Evolutionary conservation across 2,888 invertebrate genomes (phyloP).

Genomic region (Polyommatus iphigenia): DNA sequence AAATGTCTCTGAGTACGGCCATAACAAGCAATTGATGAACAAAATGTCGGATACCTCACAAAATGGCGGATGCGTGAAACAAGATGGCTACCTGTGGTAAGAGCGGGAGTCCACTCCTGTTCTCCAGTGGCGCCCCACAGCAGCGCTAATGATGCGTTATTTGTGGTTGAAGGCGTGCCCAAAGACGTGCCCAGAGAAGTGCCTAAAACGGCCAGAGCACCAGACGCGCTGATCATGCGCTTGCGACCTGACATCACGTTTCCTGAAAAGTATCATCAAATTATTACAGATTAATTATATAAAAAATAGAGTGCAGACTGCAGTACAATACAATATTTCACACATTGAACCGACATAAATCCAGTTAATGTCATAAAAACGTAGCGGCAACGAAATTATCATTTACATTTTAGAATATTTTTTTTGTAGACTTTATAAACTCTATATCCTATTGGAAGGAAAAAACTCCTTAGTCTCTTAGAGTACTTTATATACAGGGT

Average conservation of each 20-base stretch:
- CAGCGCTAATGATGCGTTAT: constrained; percentile 82
- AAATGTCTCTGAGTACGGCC: no score
- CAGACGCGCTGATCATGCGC: constrained; percentile 69
- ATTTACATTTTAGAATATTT: no score
- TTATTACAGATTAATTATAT: no score
- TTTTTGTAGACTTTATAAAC: no score
- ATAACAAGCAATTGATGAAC: background rate
- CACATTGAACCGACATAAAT: no score
- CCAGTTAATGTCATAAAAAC: no score
- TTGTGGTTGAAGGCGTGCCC: constrained; percentile 64
- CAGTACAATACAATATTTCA: background rate
- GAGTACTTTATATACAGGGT: no score
- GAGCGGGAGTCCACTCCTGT: constrained; percentile 97
- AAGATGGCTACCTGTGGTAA: constrained; percentile 89
- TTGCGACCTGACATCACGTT: constrained; percentile 65
- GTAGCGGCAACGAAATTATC: no score
- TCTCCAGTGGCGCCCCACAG: constrained; percentile 98
- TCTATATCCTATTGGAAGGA: no score
- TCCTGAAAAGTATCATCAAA: constrained; percentile 48
- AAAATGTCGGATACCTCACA: background rate
- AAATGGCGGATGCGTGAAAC: background rate
- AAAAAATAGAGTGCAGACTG: no score
- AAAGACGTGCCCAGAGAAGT: constrained; percentile 36
- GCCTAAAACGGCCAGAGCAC: constrained; percentile 46
- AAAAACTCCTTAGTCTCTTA: no score